Base-by-base conservation (phyloP, 2,797 vertebrate genomes). In the Semaprochilodus insignis region DNA sequence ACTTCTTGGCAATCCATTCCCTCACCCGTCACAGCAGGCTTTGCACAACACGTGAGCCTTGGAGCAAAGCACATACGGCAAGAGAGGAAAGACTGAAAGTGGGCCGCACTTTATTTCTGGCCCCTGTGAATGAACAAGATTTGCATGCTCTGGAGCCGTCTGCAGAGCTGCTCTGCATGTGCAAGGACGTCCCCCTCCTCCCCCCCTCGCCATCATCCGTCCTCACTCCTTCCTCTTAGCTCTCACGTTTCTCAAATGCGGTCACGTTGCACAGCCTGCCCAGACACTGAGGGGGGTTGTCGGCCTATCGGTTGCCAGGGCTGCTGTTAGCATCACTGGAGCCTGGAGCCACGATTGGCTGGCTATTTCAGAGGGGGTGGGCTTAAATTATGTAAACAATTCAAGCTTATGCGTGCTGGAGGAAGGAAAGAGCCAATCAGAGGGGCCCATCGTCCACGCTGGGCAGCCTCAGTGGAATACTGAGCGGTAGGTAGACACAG, bases 311-410 rank as follows among this genome's bases (percentile, higher is more conserved):
- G 75, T 66, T 3, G 74, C 59, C 83, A 82, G 25, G 40, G 0
- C 55, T 74, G 71, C 81, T 34, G 40, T 66, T 75, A 4, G 83
- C 86, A 85, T 91, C 85, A 90, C 70, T 70, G 70, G 62, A 81
- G 80, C 16, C 17, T 63, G 51, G 55, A 13, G 21, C 57, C 31
- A 52, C 77, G 52, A 90, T 88, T 90, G 86, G 90, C 78, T 82
- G 77, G 31, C 15, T 7, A 17, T 63, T 65, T 55, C 73, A 84
- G 34, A 69, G 81, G 66, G 77, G 91, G 89, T 77, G 76, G 90
- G 83, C 65, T 80, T 76, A 84, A 59, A 83, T 92, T 91, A 93
- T 88, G 87, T 93, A 92, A 94, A 93, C 91, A 92, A 88, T 83
- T 74, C 80, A 79, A 77, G 36, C 31, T 63, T 75, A 34, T 34